A percentile compares a stretch with the other conserved stretches of the same genome.
Conservation (phyloP, 2,113 vertebrate species). For the Peromyscus maniculatus region DNA sequence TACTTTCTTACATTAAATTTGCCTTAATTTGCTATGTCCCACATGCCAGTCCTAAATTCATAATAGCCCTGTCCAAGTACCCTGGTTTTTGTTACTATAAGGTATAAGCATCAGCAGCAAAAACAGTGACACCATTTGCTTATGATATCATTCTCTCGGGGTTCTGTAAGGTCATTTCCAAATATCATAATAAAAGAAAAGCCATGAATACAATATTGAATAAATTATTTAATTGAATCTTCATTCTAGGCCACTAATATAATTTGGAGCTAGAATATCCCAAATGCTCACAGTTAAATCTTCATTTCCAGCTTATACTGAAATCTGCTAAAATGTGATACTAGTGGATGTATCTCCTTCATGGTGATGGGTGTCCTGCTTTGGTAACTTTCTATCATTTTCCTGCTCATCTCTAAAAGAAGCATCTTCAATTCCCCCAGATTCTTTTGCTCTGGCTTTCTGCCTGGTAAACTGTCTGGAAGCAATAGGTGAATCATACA, state of each 20-base stretch:
- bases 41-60: not conserved
- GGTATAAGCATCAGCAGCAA: not conserved
- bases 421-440: not conserved
- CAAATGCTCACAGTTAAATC: not conserved
- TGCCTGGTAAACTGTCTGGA: fast-evolving
- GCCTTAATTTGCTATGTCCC: too few species aligned
- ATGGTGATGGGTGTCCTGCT: not conserved
- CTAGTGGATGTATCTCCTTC: fast-evolving
- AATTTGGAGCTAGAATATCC: not conserved
- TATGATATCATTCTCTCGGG: not conserved
- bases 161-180: not conserved
- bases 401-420: too few species aligned
- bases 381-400: not conserved
- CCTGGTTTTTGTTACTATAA: too few species aligned
- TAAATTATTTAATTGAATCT: not conserved
- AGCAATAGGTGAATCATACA: not conserved
- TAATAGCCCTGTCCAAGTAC: too few species aligned
- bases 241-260: not conserved
- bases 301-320: not conserved
- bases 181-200: not conserved
- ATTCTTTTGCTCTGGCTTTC: not conserved
- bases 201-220: not conserved
- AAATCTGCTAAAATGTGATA: not conserved
- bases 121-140: not conserved
- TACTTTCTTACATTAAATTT: not conserved